Conservation (phyloP, 1,140 invertebrate genomes). For the Platyscapa corneri region DNA sequence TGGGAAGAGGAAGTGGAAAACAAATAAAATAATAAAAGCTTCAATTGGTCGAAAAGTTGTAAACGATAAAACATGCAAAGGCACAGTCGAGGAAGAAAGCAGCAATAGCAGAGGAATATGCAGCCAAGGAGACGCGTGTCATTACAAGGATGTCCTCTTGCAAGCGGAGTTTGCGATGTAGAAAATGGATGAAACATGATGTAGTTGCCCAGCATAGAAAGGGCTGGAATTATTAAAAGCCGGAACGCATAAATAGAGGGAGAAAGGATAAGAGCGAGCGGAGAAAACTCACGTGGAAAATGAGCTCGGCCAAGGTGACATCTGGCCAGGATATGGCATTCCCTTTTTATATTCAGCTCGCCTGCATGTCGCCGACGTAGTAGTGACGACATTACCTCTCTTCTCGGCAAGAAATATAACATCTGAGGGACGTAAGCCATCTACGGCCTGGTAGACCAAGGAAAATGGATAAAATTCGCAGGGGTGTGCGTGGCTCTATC, state of each 20-base stretch:
- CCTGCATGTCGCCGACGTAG: not conserved
- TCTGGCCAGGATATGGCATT: conserved; percentile 56
- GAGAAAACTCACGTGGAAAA: conserved; percentile 56
- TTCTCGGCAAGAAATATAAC: conserved; percentile 19
- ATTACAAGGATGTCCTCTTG: not conserved
- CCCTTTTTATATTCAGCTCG: conserved; percentile 51
- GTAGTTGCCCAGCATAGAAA: not conserved
- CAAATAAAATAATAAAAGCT: no score
- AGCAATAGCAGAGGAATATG: no score
- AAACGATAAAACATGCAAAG: no score
- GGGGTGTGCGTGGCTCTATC: no score
- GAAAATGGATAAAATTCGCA: conserved; percentile 60
- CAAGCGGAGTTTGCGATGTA: conserved; percentile 39
- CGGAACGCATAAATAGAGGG: conserved; percentile 14
- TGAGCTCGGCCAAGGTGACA: conserved; percentile 59
- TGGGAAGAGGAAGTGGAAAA: no score
- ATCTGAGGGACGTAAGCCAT: conserved; percentile 29
- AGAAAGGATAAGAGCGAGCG: conserved; percentile 4
- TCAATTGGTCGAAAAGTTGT: no score
- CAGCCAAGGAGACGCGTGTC: no score
- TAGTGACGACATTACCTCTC: not conserved
- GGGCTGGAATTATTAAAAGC: conserved; percentile 52
- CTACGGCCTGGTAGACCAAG: conserved; percentile 38
- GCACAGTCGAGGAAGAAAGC: no score
- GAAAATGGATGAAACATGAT: conserved; percentile 44